Evolutionary conservation across 2,113 vertebrate genomes (phyloP).

Genomic region (Athene noctua): DNA sequence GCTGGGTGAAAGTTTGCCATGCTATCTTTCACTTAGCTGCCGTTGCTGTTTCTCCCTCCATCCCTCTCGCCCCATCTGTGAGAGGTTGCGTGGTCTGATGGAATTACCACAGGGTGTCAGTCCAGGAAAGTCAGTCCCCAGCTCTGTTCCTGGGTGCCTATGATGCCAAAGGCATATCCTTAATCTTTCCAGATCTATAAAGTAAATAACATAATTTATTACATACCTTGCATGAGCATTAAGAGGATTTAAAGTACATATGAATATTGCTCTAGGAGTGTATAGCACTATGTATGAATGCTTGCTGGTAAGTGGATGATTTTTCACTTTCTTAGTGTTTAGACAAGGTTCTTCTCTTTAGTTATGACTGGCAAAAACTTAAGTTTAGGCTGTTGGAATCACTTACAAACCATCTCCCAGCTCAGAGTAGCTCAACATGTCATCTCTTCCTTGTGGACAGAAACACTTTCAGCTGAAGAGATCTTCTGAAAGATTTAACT

Average conservation of each 20-base stretch:
- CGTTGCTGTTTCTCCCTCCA: background rate
- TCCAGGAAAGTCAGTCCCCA: background rate
- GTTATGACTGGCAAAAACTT: background rate
- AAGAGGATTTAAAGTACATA: background rate
- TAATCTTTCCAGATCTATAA: background rate
- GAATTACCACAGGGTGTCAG: background rate
- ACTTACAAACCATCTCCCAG: background rate
- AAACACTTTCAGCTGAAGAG: background rate
- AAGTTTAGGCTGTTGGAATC: background rate
- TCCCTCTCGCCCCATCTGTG: background rate
- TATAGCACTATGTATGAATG: fast-evolving
- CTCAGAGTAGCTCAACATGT: background rate
- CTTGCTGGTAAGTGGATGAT: background rate
- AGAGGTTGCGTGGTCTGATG: background rate
- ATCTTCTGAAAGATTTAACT: background rate
- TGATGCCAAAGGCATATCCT: background rate
- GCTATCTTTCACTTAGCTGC: background rate
- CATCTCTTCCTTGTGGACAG: background rate
- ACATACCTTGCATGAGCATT: background rate
- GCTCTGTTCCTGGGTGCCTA: background rate
- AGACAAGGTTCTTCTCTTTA: background rate
- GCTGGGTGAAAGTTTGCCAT: background rate
- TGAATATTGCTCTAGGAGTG: background rate
- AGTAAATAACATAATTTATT: background rate
- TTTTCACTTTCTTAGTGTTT: background rate